These are phyloP conservation scores for Goniozus legneri DNA, from an alignment of 1,140 invertebrate genomes.

Conservation along the genomic window DNA sequence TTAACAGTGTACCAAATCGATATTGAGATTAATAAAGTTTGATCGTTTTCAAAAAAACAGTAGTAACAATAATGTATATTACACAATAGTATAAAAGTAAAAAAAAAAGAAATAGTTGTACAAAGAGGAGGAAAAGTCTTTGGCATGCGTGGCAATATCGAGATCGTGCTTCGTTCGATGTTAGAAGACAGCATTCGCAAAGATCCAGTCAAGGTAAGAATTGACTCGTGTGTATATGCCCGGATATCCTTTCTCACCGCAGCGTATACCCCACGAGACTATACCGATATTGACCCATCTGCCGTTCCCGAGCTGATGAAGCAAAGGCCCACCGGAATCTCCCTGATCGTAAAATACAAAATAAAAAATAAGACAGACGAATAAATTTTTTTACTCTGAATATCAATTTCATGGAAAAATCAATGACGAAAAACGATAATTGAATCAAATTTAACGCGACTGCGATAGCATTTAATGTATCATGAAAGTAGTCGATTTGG, in stretches of 20 bases:
- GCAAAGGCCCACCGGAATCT: constrained; percentile 80
- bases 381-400: neutral
- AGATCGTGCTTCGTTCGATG: neutral
- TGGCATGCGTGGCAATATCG: constrained; percentile 1
- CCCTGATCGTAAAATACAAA: constrained; percentile 62
- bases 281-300: constrained; percentile 78
- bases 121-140: constrained; percentile 15
- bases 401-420: neutral
- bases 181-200: constrained; percentile 61
- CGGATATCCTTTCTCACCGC: constrained; percentile 64
- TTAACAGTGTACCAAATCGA: constrained; percentile 34
- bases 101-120: neutral
- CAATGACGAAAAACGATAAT: too few relatives aligned
- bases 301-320: constrained; percentile 65
- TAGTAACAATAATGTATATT: neutral
- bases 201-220: constrained; percentile 71
- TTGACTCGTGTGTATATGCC: constrained; percentile 72
- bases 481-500: too few relatives aligned
- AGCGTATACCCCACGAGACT: constrained; percentile 75
- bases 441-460: too few relatives aligned
- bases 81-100: neutral
- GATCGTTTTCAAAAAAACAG: constrained; percentile 32
- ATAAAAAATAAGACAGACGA: neutral
- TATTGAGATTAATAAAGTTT: constrained; percentile 43
- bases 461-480: too few relatives aligned